phyloP scores from a whole-genome alignment of 2,113 vertebrate species.

The Morone saxatilis region DNA sequence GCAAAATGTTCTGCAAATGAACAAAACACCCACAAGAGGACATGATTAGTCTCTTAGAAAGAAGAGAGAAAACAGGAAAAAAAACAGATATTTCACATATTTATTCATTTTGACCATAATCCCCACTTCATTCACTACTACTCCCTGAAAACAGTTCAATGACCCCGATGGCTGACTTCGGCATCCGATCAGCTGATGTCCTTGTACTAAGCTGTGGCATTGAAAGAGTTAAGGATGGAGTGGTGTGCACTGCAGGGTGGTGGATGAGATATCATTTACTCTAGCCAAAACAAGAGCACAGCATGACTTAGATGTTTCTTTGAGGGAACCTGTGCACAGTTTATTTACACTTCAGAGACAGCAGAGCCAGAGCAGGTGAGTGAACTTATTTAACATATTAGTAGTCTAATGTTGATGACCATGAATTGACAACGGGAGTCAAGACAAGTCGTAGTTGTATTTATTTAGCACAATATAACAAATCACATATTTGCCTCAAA shows the following conservation, averaged over 20 bases:
- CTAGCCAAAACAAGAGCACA: constrained; percentile 54
- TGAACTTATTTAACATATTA: constrained; percentile 28
- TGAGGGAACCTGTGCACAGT: constrained; percentile 41
- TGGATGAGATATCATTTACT: constrained; percentile 60
- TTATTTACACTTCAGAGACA: constrained; percentile 39
- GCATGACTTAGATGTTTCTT: constrained; percentile 67
- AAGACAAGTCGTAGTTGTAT: background rate
- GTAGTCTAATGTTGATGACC: background rate
- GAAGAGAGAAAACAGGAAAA: background rate
- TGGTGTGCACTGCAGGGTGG: constrained; percentile 58
- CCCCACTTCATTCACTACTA: background rate
- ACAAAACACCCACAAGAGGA: constrained; percentile 22
- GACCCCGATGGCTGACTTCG: background rate
- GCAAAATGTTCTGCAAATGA: constrained; percentile 4
- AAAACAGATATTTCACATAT: background rate
- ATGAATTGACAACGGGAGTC: background rate
- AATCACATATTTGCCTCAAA: background rate
- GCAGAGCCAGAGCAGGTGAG: constrained; percentile 66
- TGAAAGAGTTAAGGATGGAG: constrained; percentile 80
- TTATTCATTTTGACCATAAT: background rate
- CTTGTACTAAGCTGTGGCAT: constrained; percentile 21
- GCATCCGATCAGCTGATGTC: background rate
- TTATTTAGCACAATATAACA: background rate
- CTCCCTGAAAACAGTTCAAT: background rate
- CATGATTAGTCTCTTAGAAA: background rate